Evolutionary conservation across 2,113 vertebrate genomes (phyloP), one percentile per base, ranked within the genome.

Genomic region (Gallinago paraguaiae): DNA sequence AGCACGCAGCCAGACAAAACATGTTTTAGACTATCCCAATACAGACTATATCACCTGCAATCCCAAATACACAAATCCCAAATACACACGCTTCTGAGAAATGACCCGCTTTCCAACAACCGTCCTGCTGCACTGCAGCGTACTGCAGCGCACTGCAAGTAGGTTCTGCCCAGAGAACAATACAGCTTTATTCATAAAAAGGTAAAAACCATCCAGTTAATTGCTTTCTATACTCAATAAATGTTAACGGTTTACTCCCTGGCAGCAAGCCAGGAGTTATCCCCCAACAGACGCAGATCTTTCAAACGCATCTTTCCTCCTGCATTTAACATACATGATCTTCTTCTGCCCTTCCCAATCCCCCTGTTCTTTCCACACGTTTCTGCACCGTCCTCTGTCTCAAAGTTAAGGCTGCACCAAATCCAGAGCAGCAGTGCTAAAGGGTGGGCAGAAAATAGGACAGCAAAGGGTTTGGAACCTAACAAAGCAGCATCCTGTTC

Each of bases 391-490:
- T 90, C 76, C 76, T 92, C 69, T 87, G n/a, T 77, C 90, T 84
- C 90, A 95, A 63, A 76, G 82, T 86, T 86, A 80, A 92, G 93
- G 79, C 90, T 90, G 60, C 9, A 14, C 51, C 82, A 86, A 96
- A 95, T 77, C 85, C 71, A 95, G 92, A 89, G 89, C 68, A 91
- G 76, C 72, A 74, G 90, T 43, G 86, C 80, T 90, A 91, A 91
- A 75, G 53, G 93, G 70, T 68, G 81, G 91, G 45, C 90, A 92
- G 79, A 97, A 96, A 96, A 97, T 85, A 93, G 97, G 91, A 94
- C 94, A 92, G 79, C 43, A 93, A 92, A 91, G 27, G 37, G 64
- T 90, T 94, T 82, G 95, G 86, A 95, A 93, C 87, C 65, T 85
- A 91, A 93, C 92, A 95, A 89, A 91, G 90, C n/a, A 84, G 94